Conservation (phyloP, 1,140 invertebrate species). For the Gonioctena quinquepunctata region DNA sequence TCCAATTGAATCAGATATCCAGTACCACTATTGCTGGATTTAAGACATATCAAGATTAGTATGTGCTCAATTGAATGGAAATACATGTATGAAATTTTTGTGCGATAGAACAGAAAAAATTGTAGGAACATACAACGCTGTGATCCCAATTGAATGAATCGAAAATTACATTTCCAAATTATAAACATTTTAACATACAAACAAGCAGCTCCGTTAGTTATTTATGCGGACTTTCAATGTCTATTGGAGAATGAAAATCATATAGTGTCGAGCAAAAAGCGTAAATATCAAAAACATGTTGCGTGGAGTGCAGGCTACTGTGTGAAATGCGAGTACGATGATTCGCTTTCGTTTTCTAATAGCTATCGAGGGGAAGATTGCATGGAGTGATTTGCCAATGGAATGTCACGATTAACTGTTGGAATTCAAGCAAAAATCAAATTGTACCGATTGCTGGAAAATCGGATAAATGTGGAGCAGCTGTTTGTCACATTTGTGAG, state of each 20-base stretch:
- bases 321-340: conserved; percentile 13
- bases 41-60: conserved; percentile 47
- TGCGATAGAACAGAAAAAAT: conserved; percentile 43
- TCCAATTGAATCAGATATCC: background rate
- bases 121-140: conserved; percentile 30
- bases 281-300: conserved; percentile 14
- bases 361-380: conserved; percentile 7
- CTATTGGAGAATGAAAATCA: conserved; percentile 18
- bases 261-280: background rate
- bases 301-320: conserved; percentile 5
- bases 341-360: conserved; percentile 4
- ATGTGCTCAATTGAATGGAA: conserved; percentile 38
- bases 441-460: background rate
- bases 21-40: conserved; percentile 48
- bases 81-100: conserved; percentile 35
- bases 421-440: background rate
- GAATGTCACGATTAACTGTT: background rate
- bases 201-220: conserved; percentile 42
- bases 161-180: conserved; percentile 33
- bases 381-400: background rate
- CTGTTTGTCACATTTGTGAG: background rate
- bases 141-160: conserved; percentile 6
- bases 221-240: conserved; percentile 52
- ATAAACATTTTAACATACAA: conserved; percentile 20
- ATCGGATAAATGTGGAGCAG: background rate